phyloP scores from a whole-genome alignment of 2,113 vertebrate genomes.

The Xiphias gladius region DNA sequence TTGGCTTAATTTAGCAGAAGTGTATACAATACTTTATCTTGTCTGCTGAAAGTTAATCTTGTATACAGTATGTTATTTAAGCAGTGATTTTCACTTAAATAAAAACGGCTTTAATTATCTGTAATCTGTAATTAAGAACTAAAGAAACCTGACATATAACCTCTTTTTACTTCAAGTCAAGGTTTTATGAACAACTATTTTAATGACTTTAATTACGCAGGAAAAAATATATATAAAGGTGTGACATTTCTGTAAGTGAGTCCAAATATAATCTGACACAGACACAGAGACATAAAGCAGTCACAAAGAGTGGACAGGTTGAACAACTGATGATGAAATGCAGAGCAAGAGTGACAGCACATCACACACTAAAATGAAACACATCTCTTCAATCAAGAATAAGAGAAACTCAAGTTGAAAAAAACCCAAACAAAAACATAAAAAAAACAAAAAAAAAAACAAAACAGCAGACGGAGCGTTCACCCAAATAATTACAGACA shows the following conservation, averaged over 20 bases:
- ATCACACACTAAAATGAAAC: constrained; percentile 17
- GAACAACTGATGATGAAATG: constrained; percentile 57
- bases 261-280: neutral
- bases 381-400: constrained; percentile 2
- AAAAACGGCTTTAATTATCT: neutral
- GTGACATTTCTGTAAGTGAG: neutral
- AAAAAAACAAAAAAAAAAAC: constrained; percentile 18
- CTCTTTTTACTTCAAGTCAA: neutral
- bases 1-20: neutral
- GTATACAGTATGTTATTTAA: constrained; percentile 2
- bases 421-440: too few species aligned
- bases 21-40: neutral
- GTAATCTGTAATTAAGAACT: neutral
- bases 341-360: constrained; percentile 36
- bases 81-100: neutral
- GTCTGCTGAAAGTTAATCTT: neutral
- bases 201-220: neutral
- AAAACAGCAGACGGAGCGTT: constrained; percentile 5
- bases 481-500: constrained; percentile 8
- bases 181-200: neutral
- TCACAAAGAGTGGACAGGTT: constrained; percentile 29
- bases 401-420: neutral
- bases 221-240: neutral
- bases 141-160: neutral
- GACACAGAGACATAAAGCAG: constrained; percentile 1